phyloP scores from a whole-genome alignment of 2,797 vertebrate species.

The Acropternis orthonyx region DNA sequence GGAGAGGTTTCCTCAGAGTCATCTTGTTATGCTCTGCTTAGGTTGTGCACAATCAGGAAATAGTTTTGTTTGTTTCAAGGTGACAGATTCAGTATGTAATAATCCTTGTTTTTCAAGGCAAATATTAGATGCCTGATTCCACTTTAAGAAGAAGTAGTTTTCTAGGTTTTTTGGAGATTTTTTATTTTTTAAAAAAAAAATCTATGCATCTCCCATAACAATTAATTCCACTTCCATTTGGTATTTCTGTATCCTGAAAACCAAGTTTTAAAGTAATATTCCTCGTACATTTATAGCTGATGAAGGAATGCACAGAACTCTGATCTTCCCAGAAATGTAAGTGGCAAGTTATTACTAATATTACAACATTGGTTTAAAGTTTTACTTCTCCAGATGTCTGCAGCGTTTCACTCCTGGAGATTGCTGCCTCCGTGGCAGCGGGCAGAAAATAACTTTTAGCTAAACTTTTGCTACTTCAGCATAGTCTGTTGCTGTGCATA shows the following conservation, averaged over 20 bases:
- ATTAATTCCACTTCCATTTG: background rate
- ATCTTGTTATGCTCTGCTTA: conserved; percentile 58
- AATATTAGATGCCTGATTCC: background rate
- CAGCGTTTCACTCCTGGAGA: background rate
- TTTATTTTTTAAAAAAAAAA: too few species aligned
- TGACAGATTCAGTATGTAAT: conserved; percentile 7
- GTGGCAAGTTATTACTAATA: background rate
- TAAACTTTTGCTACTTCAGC: background rate
- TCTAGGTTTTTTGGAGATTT: background rate
- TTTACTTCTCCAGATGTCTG: background rate
- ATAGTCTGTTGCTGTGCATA: background rate
- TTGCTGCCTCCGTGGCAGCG: background rate
- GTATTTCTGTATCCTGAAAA: background rate
- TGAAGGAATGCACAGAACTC: background rate
- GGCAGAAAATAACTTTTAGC: background rate
- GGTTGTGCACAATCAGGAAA: conserved; percentile 27
- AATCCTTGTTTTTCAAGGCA: background rate
- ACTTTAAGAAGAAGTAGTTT: background rate
- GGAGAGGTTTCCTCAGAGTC: conserved; percentile 51
- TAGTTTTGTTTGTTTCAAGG: background rate
- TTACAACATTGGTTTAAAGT: background rate
- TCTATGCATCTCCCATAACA: background rate
- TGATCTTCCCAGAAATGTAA: background rate
- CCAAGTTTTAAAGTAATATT: background rate
- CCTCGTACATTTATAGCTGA: background rate